A percentile compares a stretch with the other conserved stretches of the same genome.
Evolutionary conservation across 37 sponge, comb jelly and placozoan genomes (phyloP).

Genomic region (Petrosia ficiformis): DNA sequence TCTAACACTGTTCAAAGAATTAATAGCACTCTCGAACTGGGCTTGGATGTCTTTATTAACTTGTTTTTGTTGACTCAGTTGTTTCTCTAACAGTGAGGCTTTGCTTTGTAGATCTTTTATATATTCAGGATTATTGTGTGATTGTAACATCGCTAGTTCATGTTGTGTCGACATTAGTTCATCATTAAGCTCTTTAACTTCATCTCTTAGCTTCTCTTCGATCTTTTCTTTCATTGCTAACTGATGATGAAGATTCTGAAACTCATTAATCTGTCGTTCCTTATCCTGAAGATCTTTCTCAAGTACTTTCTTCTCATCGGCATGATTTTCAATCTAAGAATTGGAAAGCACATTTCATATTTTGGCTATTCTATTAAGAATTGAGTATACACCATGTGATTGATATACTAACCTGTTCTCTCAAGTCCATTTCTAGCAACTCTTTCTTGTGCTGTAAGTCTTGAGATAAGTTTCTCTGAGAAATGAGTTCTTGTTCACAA

Average conservation of each 20-base stretch:
- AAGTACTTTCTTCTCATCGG: background rate
- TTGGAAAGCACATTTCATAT: too few species aligned
- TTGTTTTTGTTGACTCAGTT: background rate
- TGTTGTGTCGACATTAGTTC: constrained; percentile 22
- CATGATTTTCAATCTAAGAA: too few species aligned
- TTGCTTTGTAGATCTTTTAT: background rate
- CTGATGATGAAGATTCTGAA: constrained; percentile 24
- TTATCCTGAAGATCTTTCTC: constrained; percentile 16
- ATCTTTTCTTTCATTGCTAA: constrained; percentile 21
- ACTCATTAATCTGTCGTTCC: constrained; percentile 18
- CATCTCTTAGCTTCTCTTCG: constrained; percentile 27
- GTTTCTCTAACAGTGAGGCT: background rate
- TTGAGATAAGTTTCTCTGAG: constrained; percentile 24
- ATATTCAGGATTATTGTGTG: background rate
- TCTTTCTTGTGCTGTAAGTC: background rate
- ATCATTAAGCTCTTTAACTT: constrained; percentile 12
- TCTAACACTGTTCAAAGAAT: background rate
- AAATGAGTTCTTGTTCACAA: too few species aligned
- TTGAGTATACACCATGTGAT: background rate
- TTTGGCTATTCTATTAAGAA: too few species aligned
- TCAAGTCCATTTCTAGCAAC: background rate
- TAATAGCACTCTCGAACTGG: background rate
- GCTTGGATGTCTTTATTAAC: background rate
- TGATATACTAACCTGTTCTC: background rate
- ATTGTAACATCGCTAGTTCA: background rate